Evolutionary conservation across 2,113 vertebrate species (phyloP).

Genomic region (Cricetomys ansorgei): DNA sequence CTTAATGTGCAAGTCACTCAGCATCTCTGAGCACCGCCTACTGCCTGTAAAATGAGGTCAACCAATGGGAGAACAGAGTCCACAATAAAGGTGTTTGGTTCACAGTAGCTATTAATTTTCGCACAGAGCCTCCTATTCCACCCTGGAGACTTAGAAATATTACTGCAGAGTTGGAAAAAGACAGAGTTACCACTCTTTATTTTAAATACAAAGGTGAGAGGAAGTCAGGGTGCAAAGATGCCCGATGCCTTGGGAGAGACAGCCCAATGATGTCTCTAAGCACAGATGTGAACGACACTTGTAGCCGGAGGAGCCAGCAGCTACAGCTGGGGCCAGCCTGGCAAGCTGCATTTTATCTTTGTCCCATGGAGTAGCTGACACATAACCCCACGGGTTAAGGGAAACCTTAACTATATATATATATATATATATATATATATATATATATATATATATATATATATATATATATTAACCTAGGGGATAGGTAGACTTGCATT

Average conservation of each 20-base stretch:
- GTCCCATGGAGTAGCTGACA: background rate
- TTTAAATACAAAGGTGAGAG: constrained; percentile 46
- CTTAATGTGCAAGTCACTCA: background rate
- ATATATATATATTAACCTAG: constrained; percentile 17
- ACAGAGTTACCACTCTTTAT: background rate
- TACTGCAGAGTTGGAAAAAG: background rate
- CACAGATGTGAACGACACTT: background rate
- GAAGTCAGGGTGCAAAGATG: constrained; percentile 5
- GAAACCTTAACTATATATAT: too few species aligned
- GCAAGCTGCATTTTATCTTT: background rate
- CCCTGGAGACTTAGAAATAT: background rate
- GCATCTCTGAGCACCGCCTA: background rate
- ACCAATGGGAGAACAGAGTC: background rate
- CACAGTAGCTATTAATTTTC: background rate
- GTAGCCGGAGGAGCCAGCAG: too few species aligned
- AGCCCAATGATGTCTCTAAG: background rate
- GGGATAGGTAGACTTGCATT: background rate
- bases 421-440: too few species aligned
- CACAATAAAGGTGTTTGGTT: background rate
- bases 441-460: too few species aligned
- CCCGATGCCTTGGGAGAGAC: background rate
- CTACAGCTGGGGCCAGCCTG: background rate
- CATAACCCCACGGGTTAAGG: background rate
- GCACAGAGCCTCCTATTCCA: background rate
- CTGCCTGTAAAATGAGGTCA: constrained; percentile 43